Conservation (phyloP, 2,888 invertebrate genomes). For the Cheilosia pagana region DNA sequence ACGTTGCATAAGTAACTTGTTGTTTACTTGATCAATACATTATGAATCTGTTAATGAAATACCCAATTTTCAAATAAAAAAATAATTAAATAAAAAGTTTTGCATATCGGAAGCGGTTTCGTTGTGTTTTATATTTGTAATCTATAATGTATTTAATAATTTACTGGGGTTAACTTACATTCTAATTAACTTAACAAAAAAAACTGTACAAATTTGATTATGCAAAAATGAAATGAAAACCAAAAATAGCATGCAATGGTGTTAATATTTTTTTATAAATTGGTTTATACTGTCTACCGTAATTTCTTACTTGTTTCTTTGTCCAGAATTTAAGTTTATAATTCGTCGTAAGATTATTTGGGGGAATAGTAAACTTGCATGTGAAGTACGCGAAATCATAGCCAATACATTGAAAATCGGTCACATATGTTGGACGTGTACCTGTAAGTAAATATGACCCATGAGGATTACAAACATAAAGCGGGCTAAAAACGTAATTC, state of each 20-base stretch:
- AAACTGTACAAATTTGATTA: background rate
- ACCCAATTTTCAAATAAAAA: no score
- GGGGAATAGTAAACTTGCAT: slow-evolving; percentile 89
- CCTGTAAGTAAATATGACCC: slow-evolving; percentile 79
- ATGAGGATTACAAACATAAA: background rate
- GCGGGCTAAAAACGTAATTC: background rate
- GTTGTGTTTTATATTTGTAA: background rate
- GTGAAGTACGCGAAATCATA: slow-evolving; percentile 89
- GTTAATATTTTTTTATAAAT: background rate
- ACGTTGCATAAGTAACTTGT: no score
- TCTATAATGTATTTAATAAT: background rate
- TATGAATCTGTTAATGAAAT: no score
- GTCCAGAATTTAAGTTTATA: slow-evolving; percentile 82
- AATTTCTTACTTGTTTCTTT: slow-evolving; percentile 38
- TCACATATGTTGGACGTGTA: slow-evolving; percentile 86
- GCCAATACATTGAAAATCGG: slow-evolving; percentile 89
- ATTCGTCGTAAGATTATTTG: slow-evolving; percentile 85
- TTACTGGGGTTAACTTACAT: background rate
- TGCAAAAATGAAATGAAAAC: background rate
- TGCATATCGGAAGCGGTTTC: no score
- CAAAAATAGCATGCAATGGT: slow-evolving; percentile 62
- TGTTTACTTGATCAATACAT: no score
- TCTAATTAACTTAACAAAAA: background rate
- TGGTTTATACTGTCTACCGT: no score
- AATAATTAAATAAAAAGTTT: no score